A percentile compares a stretch with the other conserved stretches of the same genome.
phyloP scores from a whole-genome alignment of 2,888 invertebrate genomes.

The Embidobia sp. region DNA sequence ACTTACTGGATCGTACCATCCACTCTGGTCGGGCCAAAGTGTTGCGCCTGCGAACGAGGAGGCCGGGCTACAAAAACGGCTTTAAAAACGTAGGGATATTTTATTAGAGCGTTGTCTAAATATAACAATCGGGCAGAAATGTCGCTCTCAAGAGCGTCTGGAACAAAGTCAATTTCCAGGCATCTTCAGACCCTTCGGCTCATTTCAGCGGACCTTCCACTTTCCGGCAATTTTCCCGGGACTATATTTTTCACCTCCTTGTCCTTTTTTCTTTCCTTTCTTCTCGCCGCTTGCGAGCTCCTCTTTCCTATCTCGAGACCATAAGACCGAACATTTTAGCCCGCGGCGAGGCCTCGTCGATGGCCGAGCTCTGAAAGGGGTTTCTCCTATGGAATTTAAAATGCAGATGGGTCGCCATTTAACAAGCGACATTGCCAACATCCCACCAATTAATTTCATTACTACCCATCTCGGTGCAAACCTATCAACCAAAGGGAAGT shows the following conservation, averaged over 20 bases:
- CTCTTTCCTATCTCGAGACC: no score
- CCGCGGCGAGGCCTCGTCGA: constrained; percentile 19
- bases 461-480: constrained; percentile 42
- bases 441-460: constrained; percentile 65
- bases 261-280: constrained; percentile 23
- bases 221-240: constrained; percentile 49
- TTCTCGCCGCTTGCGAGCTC: no score
- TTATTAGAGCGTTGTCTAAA: constrained; percentile 20
- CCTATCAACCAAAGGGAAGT: constrained; percentile 39
- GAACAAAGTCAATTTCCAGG: constrained; percentile 48
- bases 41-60: no score
- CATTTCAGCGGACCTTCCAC: constrained; percentile 45
- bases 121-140: constrained; percentile 35
- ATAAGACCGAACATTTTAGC: constrained; percentile 46
- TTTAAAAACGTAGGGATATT: constrained; percentile 21
- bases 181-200: constrained; percentile 42
- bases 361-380: no score
- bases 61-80: no score
- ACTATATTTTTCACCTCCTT: constrained; percentile 47
- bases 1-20: no score
- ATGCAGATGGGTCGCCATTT: constrained; percentile 59
- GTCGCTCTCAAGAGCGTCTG: constrained; percentile 31
- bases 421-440: constrained; percentile 52
- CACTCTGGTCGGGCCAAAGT: no score
- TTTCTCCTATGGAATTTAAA: constrained; percentile 59